phyloP scores from a whole-genome alignment of 2,797 vertebrate species.

The Poecilia gillii region DNA sequence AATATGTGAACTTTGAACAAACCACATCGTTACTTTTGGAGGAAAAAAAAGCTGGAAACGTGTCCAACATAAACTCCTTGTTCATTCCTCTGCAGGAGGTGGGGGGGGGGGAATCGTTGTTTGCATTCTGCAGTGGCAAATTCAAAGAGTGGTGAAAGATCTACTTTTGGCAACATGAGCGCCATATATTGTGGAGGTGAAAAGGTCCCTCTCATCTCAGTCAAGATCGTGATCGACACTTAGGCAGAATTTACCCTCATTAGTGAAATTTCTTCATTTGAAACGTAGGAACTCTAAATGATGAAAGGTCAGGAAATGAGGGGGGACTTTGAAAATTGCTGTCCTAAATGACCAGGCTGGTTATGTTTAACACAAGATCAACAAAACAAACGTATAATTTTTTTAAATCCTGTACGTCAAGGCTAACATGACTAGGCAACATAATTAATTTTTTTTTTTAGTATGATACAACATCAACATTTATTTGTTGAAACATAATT shows the following conservation, averaged over 20 bases:
- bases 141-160: conserved; percentile 26
- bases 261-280: background rate
- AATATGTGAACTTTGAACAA: background rate
- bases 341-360: background rate
- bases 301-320: background rate
- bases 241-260: background rate
- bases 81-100: background rate
- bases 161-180: conserved; percentile 28
- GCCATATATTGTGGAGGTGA: conserved; percentile 43
- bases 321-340: background rate
- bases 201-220: conserved; percentile 16
- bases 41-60: background rate
- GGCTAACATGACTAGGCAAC: background rate
- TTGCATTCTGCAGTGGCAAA: conserved; percentile 39
- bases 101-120: conserved; percentile 14
- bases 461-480: background rate
- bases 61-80: background rate
- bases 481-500: background rate
- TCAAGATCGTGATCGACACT: background rate
- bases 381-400: background rate
- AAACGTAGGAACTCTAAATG: background rate
- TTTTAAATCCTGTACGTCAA: background rate
- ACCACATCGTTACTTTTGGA: background rate
- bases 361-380: background rate
- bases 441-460: background rate